Evolutionary conservation across 2,888 invertebrate genomes (phyloP), one percentile per base, ranked within the genome.

Genomic region (Pilophorus perplexus): DNA sequence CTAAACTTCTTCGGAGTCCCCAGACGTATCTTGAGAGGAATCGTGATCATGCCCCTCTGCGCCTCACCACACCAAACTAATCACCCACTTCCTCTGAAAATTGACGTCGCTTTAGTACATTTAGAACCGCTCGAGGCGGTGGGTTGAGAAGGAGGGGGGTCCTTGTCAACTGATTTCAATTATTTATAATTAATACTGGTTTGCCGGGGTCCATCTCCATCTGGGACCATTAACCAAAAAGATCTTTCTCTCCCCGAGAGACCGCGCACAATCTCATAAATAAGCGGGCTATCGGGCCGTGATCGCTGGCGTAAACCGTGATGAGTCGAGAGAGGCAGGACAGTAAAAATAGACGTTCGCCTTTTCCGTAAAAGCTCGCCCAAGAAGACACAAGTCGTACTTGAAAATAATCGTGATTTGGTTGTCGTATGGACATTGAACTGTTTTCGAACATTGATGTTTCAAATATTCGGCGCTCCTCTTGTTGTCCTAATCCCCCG

Each of bases 161-260:
- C 14, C 46, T 62, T 46, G 62, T 46, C 59, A 16, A 59, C 59
- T 59, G 59, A 59, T 59, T 59, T 59, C 62, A 62, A 62, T 62
- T 62, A 62, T 62, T 62, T 62, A 16, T 46, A 27, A 62, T 62
- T 62, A 33, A 62, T 62, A 46, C 46, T 62, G 27, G 20, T 22
- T 55, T 55, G 28, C 55, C 38, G 55, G 38, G 55, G 38, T 55
- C 55, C 55, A 55, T 55, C 55, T 55, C 18, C 55, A 38, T 38
- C 55, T 37, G 38, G 14, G 38, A 18, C 38, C 55, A 55, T 55
- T 55, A 55, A 22, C 37, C 22, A 23, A 55, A 22, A 38, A 38
- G 27, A 55, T n/a, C 6, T 22, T 25, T 50, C 55, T 33, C 22
- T n/a, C 20, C 18, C 23, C 38, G 28, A 1, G 27, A 16, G 23